These are phyloP conservation scores for Sebastes steindachneri DNA, from an alignment of 2,797 vertebrate species.

Conservation along the genomic window DNA sequence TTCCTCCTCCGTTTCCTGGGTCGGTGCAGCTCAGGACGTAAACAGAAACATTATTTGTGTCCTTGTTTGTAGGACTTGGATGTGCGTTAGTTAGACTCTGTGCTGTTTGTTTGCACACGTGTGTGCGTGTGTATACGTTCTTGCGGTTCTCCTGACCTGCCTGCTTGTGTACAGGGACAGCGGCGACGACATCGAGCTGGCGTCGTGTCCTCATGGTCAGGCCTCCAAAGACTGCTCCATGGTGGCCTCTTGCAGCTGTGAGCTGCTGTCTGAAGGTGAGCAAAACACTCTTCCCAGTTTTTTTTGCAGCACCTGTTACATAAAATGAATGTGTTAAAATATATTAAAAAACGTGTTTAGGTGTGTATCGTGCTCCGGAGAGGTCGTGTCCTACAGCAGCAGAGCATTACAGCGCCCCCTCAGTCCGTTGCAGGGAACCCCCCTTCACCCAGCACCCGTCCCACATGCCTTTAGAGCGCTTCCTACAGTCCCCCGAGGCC, in stretches of 20 bases:
- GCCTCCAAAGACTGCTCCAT: slow-evolving; percentile 85
- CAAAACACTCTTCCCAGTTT: neutral
- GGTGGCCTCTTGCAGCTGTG: slow-evolving; percentile 93
- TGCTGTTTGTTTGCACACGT: slow-evolving; percentile 47
- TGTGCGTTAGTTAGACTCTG: slow-evolving; percentile 13
- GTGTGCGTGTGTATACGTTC: slow-evolving; percentile 45
- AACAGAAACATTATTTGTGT: slow-evolving; percentile 69
- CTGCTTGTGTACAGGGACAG: slow-evolving; percentile 88
- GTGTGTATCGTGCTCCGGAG: slow-evolving; percentile 85
- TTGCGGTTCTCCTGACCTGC: slow-evolving; percentile 51
- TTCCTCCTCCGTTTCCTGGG: slow-evolving; percentile 49
- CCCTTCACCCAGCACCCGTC: slow-evolving; percentile 86
- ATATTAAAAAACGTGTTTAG: slow-evolving; percentile 62
- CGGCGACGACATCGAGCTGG: slow-evolving; percentile 92
- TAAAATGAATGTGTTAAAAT: neutral
- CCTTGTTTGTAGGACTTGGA: slow-evolving; percentile 51
- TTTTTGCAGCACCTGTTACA: neutral
- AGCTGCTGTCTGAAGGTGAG: slow-evolving; percentile 92
- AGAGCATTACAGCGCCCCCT: slow-evolving; percentile 81
- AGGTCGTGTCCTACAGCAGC: slow-evolving; percentile 72
- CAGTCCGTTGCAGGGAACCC: slow-evolving; percentile 84
- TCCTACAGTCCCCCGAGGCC: slow-evolving; percentile 91
- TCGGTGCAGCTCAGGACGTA: slow-evolving; percentile 46
- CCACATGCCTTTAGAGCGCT: slow-evolving; percentile 92
- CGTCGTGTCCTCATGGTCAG: slow-evolving; percentile 89